Percentiles rank a stretch among this genome's conserved stretches.
Evolutionary conservation across 2,113 vertebrate species (phyloP).

Genomic region (Tetrao urogallus): DNA sequence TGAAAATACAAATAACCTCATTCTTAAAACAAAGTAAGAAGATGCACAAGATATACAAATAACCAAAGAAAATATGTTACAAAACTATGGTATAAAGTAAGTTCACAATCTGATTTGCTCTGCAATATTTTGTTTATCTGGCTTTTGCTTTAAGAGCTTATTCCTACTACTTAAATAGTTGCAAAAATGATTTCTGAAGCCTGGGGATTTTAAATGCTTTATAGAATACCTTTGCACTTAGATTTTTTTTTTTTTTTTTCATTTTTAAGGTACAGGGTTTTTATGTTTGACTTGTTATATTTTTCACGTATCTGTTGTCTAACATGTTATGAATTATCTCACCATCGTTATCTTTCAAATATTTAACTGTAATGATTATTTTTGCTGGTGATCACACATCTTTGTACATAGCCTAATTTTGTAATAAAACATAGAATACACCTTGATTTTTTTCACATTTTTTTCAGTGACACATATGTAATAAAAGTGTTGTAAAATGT

Average conservation of each 20-base stretch:
- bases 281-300: background rate
- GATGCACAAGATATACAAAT: background rate
- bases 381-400: background rate
- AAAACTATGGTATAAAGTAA: background rate
- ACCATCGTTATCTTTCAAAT: background rate
- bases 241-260: background rate
- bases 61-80: background rate
- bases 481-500: conserved; percentile 21
- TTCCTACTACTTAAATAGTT: background rate
- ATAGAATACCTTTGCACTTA: background rate
- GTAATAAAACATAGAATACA: background rate
- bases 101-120: background rate
- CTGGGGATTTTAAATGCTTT: background rate
- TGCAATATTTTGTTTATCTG: background rate
- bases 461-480: background rate
- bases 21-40: background rate
- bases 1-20: background rate
- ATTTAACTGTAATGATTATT: background rate
- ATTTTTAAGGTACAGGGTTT: background rate
- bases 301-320: background rate
- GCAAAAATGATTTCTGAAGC: background rate
- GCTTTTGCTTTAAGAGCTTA: background rate
- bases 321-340: background rate
- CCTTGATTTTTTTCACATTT: background rate
- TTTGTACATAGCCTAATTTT: background rate